phyloP scores from a whole-genome alignment of 1,140 invertebrate species.

The Aphelenchoides fujianensis region DNA sequence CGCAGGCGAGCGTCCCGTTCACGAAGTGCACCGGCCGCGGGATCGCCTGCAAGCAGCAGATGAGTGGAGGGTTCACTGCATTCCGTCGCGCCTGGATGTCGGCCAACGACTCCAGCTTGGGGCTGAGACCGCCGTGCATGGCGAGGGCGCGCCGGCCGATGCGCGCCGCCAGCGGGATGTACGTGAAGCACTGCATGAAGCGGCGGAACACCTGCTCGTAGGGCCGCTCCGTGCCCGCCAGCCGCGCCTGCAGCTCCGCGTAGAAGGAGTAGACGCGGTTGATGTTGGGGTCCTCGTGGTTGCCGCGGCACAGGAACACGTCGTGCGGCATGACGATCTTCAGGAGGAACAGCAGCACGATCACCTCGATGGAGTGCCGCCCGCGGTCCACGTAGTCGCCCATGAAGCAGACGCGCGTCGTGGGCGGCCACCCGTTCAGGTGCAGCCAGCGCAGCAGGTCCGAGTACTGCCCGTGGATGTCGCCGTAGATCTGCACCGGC shows the following conservation, averaged over 20 bases:
- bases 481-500: slow-evolving; percentile 51
- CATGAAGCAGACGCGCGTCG: slow-evolving; percentile 20
- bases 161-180: too few species aligned
- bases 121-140: slow-evolving; percentile 22
- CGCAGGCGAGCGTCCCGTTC: too few species aligned
- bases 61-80: too few species aligned
- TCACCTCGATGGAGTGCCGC: slow-evolving; percentile 25
- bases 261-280: slow-evolving; percentile 25
- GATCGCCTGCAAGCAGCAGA: too few species aligned
- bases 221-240: slow-evolving; percentile 8
- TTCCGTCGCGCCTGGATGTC: too few species aligned
- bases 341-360: slow-evolving; percentile 20
- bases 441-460: slow-evolving; percentile 65
- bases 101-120: too few species aligned
- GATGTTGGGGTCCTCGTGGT: slow-evolving; percentile 27
- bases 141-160: slow-evolving; percentile 9
- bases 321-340: slow-evolving; percentile 28
- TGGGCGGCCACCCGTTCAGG: slow-evolving; percentile 42
- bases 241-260: slow-evolving; percentile 22
- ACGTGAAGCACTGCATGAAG: slow-evolving; percentile 10
- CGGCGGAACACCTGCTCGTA: slow-evolving; percentile 24
- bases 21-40: too few species aligned
- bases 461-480: slow-evolving; percentile 65
- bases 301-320: slow-evolving; percentile 23
- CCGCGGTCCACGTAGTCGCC: slow-evolving; percentile 38